Percentiles rank a stretch among this genome's conserved stretches.
phyloP scores from a whole-genome alignment of 2,797 vertebrate species.

The Philypnodon macrostomus region DNA sequence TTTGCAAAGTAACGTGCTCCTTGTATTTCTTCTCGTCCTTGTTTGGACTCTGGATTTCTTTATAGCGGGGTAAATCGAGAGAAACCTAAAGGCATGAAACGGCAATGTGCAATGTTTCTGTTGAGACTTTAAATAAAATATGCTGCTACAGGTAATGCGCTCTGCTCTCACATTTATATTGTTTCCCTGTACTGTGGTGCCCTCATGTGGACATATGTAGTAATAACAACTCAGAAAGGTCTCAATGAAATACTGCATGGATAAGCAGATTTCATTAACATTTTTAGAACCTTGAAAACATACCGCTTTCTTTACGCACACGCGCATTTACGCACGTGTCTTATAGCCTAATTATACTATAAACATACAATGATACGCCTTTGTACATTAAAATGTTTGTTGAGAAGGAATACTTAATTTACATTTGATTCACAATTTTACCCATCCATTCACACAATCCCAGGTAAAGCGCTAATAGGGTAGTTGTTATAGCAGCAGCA shows the following conservation, averaged over 20 bases:
- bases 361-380: too few relatives aligned
- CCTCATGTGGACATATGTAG: slow-evolving; percentile 64
- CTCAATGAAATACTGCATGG: slow-evolving; percentile 32
- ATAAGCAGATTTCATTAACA: slow-evolving; percentile 27
- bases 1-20: slow-evolving; percentile 55
- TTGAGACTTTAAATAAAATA: slow-evolving; percentile 77
- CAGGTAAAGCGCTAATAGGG: not conserved
- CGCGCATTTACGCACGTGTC: not conserved
- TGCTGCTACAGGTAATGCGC: slow-evolving; percentile 55
- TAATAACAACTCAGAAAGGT: slow-evolving; percentile 6
- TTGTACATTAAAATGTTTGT: too few relatives aligned
- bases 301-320: not conserved
- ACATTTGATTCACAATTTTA: not conserved
- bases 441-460: slow-evolving; percentile 23
- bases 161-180: slow-evolving; percentile 8
- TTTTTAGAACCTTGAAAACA: not conserved
- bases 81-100: slow-evolving; percentile 76
- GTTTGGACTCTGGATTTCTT: slow-evolving; percentile 52
- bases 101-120: slow-evolving; percentile 73
- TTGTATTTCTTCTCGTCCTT: slow-evolving; percentile 58
- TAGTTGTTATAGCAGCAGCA: slow-evolving; percentile 17
- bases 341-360: too few relatives aligned
- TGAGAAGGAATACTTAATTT: too few relatives aligned
- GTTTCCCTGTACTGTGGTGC: slow-evolving; percentile 49
- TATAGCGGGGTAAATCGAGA: slow-evolving; percentile 46